Conservation (phyloP, 1,140 invertebrate species). For the Drosophila teissieri region DNA sequence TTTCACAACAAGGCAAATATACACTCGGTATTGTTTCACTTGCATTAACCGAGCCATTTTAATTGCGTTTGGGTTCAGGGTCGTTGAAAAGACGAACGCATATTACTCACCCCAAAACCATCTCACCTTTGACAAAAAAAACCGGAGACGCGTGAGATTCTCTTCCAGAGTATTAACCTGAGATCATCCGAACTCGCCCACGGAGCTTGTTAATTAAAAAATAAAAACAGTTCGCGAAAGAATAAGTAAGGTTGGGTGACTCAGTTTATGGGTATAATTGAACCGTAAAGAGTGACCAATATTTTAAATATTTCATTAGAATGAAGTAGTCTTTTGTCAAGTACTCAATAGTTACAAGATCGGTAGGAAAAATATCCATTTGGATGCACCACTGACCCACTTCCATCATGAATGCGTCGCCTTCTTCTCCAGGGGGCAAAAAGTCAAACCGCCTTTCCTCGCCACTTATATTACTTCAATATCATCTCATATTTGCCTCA, state of each 20-base stretch:
- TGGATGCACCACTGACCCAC: conserved; percentile 45
- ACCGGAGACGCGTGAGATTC: conserved; percentile 19
- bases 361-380: too few relatives aligned
- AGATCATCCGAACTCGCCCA: conserved; percentile 16
- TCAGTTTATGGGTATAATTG: neutral
- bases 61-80: conserved; percentile 32
- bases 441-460: neutral
- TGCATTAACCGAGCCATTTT: conserved; percentile 5
- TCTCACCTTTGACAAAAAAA: conserved; percentile 66
- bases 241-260: neutral
- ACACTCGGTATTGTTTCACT: neutral
- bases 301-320: neutral
- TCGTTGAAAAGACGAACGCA: conserved; percentile 10
- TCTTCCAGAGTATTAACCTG: conserved; percentile 26
- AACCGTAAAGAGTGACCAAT: neutral
- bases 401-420: conserved; percentile 39
- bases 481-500: conserved; percentile 19
- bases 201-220: conserved; percentile 29
- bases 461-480: neutral
- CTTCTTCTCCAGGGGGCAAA: conserved; percentile 32
- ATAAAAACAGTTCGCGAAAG: neutral
- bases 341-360: neutral
- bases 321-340: neutral
- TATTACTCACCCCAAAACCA: conserved; percentile 61
- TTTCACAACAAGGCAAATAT: conserved; percentile 6